A percentile compares a stretch with the other conserved stretches of the same genome.
Evolutionary conservation across 35 echinoderm and acorn worm species (phyloP).

Genomic region (Holothuria glaberrima): DNA sequence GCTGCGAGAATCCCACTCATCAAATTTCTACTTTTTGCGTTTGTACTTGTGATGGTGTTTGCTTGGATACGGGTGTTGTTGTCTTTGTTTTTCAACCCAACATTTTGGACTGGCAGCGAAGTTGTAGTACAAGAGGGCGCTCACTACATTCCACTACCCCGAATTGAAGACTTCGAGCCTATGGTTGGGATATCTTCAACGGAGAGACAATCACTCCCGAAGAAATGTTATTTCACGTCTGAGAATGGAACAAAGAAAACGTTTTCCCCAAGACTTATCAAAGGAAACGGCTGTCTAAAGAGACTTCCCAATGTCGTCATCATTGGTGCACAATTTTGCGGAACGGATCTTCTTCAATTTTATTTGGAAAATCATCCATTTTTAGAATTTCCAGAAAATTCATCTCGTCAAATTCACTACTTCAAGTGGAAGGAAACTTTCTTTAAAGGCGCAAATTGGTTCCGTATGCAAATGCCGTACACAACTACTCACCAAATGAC

Average conservation of each 20-base stretch:
- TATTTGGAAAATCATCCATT: conserved; percentile 8
- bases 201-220: neutral
- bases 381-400: neutral
- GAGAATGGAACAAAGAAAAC: neutral
- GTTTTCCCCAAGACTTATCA: neutral
- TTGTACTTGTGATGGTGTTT: neutral
- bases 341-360: conserved; percentile 6
- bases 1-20: neutral
- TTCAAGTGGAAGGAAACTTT: neutral
- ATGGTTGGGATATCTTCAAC: neutral
- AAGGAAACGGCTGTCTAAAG: neutral
- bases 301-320: neutral
- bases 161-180: neutral
- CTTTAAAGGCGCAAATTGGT: neutral
- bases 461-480: neutral
- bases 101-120: neutral
- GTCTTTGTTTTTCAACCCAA: neutral
- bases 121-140: neutral
- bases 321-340: conserved; percentile 17
- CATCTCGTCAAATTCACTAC: neutral
- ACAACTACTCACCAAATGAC: neutral
- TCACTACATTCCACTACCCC: neutral
- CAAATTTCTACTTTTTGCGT: neutral
- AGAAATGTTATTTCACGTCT: neutral
- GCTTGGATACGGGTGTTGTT: neutral